phyloP scores from a whole-genome alignment of 2,113 vertebrate species.

The Heptranchias perlo region DNA sequence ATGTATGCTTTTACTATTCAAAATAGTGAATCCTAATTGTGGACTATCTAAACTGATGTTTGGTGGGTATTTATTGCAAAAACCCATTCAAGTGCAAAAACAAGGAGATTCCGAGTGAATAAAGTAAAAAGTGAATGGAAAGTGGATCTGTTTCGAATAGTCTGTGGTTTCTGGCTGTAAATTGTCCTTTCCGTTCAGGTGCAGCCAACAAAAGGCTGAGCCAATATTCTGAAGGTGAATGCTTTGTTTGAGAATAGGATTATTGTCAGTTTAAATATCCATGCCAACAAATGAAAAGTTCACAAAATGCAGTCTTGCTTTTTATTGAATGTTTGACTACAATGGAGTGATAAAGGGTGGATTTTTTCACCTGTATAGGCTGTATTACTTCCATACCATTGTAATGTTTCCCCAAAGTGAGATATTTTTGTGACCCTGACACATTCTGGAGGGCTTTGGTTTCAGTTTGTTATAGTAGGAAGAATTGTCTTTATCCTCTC shows the following conservation, averaged over 20 bases:
- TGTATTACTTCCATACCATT: neutral
- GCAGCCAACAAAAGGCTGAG: neutral
- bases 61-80: neutral
- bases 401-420: neutral
- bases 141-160: neutral
- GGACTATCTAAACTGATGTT: neutral
- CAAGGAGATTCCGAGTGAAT: neutral
- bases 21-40: neutral
- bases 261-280: neutral
- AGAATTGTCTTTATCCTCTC: neutral
- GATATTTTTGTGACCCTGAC: neutral
- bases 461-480: neutral
- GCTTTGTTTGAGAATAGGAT: neutral
- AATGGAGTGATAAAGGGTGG: neutral
- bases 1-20: neutral
- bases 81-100: neutral
- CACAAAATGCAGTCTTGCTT: neutral
- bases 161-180: neutral
- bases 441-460: neutral
- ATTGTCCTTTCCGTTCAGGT: neutral
- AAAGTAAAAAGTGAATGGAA: neutral
- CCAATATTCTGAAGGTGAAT: neutral
- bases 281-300: slow-evolving; percentile 16
- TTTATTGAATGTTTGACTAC: slow-evolving; percentile 20
- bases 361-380: neutral